These are phyloP conservation scores for Bombus confusus DNA, from an alignment of 1,140 invertebrate species.

Conservation along the genomic window DNA sequence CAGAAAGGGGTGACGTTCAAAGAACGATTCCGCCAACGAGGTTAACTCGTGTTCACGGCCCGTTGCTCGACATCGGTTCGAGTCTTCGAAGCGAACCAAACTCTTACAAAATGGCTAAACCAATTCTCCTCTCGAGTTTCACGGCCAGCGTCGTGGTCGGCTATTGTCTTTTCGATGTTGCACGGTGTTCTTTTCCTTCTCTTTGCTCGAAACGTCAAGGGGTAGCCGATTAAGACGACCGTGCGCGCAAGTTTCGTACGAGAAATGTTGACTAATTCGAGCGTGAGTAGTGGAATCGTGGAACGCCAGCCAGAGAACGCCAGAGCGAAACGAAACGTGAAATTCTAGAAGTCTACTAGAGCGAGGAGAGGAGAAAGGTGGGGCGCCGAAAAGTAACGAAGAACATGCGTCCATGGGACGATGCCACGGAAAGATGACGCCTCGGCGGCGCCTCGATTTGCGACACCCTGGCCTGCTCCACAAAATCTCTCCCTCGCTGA, in stretches of 20 bases:
- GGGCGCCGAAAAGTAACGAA: constrained; percentile 1
- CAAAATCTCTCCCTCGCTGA: constrained; percentile 65
- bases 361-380: constrained; percentile 51
- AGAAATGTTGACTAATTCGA: constrained; percentile 23
- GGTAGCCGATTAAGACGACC: constrained; percentile 12
- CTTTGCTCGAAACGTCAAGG: background rate
- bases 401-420: constrained; percentile 60
- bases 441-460: constrained; percentile 74
- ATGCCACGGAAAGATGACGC: constrained; percentile 80
- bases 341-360: constrained; percentile 64
- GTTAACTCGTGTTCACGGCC: constrained; percentile 20
- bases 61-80: constrained; percentile 23
- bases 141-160: constrained; percentile 2
- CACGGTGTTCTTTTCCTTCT: background rate
- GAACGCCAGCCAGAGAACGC: background rate
- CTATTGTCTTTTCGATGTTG: constrained; percentile 25
- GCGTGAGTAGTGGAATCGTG: constrained; percentile 9
- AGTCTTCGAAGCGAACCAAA: background rate
- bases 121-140: constrained; percentile 37
- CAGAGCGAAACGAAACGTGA: constrained; percentile 66
- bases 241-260: background rate
- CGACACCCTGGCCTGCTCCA: constrained; percentile 61
- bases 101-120: constrained; percentile 8
- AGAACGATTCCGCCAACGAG: constrained; percentile 1
- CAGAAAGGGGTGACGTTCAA: constrained; percentile 6